These are phyloP conservation scores for Platorchestia sp. DNA, from an alignment of 1,140 invertebrate genomes.

Conservation along the genomic window DNA sequence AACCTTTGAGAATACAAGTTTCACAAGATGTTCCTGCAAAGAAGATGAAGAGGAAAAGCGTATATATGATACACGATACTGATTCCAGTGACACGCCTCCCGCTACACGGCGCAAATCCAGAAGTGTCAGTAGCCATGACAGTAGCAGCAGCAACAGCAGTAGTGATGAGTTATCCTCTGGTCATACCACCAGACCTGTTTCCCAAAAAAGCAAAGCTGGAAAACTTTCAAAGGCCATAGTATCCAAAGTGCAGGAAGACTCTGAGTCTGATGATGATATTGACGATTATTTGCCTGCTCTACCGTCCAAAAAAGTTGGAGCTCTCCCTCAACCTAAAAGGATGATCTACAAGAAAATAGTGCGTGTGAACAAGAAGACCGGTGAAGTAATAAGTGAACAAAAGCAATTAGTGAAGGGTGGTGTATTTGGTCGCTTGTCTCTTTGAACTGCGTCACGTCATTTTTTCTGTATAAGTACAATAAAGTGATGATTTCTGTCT, in stretches of 20 bases:
- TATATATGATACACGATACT: background rate
- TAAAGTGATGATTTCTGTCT: background rate
- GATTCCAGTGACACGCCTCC: background rate
- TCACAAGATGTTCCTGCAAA: conserved; percentile 36
- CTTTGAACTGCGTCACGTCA: background rate
- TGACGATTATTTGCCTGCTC: conserved; percentile 18
- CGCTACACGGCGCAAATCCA: background rate
- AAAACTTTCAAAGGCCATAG: conserved; percentile 20
- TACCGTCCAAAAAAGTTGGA: background rate
- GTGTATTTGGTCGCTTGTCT: conserved; percentile 64
- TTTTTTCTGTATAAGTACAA: background rate
- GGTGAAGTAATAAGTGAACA: conserved; percentile 65
- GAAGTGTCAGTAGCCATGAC: background rate
- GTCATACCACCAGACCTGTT: background rate
- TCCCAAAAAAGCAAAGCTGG: conserved; percentile 21
- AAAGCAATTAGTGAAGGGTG: conserved; percentile 60
- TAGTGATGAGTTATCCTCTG: background rate
- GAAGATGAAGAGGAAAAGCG: background rate
- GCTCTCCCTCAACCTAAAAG: conserved; percentile 44
- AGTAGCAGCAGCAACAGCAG: background rate
- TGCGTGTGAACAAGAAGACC: conserved; percentile 65
- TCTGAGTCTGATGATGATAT: conserved; percentile 32
- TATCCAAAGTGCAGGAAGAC: background rate
- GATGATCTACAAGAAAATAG: conserved; percentile 63
- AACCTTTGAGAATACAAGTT: conserved; percentile 31